These are phyloP conservation scores for Acromyrmex echinatior DNA, from an alignment of 1,140 invertebrate species.

Conservation along the genomic window DNA sequence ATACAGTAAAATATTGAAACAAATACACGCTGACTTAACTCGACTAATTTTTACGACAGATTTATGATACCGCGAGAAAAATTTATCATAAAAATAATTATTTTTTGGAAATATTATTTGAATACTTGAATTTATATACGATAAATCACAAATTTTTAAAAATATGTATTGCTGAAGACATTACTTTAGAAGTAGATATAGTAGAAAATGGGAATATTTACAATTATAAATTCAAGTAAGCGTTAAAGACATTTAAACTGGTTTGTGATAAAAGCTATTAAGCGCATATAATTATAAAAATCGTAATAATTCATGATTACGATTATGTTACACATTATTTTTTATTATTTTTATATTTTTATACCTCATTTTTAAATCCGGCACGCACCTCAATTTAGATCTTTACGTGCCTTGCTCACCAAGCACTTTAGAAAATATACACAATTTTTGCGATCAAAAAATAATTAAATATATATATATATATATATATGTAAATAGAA, in stretches of 20 bases:
- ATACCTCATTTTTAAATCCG: constrained; percentile 33
- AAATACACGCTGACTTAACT: constrained; percentile 25
- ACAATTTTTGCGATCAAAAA: constrained; percentile 44
- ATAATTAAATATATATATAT: neutral
- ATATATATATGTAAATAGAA: constrained; percentile 66
- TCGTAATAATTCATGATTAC: constrained; percentile 19
- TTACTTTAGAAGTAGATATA: constrained; percentile 3
- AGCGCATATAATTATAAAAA: neutral
- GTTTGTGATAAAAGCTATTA: constrained; percentile 50
- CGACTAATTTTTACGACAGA: constrained; percentile 6
- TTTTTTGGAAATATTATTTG: neutral
- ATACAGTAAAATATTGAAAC: neutral
- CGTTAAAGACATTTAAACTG: neutral
- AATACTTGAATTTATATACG: neutral
- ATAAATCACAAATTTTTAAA: neutral
- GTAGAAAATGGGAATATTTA: neutral
- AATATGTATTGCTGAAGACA: neutral
- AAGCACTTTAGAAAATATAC: neutral
- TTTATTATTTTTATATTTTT: constrained; percentile 7
- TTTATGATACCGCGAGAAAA: neutral
- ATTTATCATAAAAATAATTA: neutral
- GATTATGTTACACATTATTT: neutral
- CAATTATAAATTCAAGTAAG: constrained; percentile 13
- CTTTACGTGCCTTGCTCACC: constrained; percentile 28
- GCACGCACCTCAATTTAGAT: constrained; percentile 24